Evolutionary conservation across 2,888 invertebrate genomes (phyloP), one percentile per base, ranked within the genome.

Genomic region (Lasioglossum vierecki): DNA sequence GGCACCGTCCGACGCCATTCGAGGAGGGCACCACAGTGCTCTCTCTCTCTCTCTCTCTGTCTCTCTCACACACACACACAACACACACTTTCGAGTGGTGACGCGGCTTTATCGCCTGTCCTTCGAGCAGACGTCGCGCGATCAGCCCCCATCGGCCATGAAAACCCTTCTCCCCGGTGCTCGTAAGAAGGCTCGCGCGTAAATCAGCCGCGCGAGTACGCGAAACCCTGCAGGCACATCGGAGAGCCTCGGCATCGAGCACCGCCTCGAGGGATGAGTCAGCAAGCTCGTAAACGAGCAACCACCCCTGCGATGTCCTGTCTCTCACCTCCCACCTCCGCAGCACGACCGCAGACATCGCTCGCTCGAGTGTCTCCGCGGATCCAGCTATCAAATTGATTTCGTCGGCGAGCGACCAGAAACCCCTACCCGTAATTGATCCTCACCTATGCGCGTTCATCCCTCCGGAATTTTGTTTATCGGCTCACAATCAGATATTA

Each of bases 1-100:
- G 80, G 80, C 88, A 86, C 80, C 81, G 73, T 22, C 18, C 39
- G 66, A 74, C 80, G 82, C 80, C 80, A 79, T 82, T 79, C 35
- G 68, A 68, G 8, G 22, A 35, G n/a, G 22, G 49, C 39, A 66
- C 49, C 60, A 11, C 39, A n/a, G 76, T 30, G 13, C 30, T 63
- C 63, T 30, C 46, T 73, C 57, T 68, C 75, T 60, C 39, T 53
- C 41, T 57, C 57, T n/a, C 57, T n/a, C 11, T 11, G 15, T 63
- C 26, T 30, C 63, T 60, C 39, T 53, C 41, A 2, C 41, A 41
- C 11, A 11, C 41, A 41, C 9, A 35, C 35, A 35, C 39, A 60
- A 2, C 41, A 41, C 11, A 44, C 11, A 44, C 3, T 44, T 46
- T 68, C 72, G 70, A 79, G 70, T 68, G 35, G 76, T 53, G 82